Percentiles rank a stretch among this genome's conserved stretches.
phyloP scores from a whole-genome alignment of 2,113 vertebrate genomes.

The Ceyx melanurus region DNA sequence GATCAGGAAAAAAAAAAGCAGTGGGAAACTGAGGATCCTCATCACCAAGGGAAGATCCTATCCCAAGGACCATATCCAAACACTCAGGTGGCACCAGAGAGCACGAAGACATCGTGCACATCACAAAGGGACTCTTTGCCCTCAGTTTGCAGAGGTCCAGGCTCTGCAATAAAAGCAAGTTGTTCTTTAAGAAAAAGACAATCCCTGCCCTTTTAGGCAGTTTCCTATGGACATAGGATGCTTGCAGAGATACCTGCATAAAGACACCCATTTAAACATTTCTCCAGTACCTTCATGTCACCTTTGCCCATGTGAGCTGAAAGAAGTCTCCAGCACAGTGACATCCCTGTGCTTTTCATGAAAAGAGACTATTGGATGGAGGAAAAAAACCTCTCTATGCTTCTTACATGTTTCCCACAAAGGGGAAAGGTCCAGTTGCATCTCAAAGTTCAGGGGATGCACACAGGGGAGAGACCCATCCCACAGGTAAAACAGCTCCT shows the following conservation, averaged over 20 bases:
- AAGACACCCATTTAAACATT: background rate
- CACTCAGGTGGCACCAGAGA: background rate
- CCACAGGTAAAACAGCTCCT: background rate
- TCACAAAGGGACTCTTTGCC: rapidly evolving
- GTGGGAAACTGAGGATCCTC: background rate
- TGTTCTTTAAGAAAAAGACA: background rate
- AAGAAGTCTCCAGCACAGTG: background rate
- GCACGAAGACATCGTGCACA: background rate
- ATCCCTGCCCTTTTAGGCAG: background rate
- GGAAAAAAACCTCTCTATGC: background rate
- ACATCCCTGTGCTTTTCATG: background rate
- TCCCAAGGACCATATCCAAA: rapidly evolving
- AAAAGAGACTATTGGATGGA: background rate
- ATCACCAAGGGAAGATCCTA: background rate
- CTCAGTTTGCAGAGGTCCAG: background rate
- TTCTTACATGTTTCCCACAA: background rate
- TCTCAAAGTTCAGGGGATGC: background rate
- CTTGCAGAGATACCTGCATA: background rate
- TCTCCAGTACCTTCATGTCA: background rate
- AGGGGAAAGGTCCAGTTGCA: background rate
- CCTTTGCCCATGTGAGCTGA: background rate
- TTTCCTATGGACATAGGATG: background rate
- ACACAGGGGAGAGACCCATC: rapidly evolving
- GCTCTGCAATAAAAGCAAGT: background rate
- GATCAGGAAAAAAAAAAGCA: background rate